Conservation (phyloP, 2,888 invertebrate species). For the Cerceris rybyensis region DNA sequence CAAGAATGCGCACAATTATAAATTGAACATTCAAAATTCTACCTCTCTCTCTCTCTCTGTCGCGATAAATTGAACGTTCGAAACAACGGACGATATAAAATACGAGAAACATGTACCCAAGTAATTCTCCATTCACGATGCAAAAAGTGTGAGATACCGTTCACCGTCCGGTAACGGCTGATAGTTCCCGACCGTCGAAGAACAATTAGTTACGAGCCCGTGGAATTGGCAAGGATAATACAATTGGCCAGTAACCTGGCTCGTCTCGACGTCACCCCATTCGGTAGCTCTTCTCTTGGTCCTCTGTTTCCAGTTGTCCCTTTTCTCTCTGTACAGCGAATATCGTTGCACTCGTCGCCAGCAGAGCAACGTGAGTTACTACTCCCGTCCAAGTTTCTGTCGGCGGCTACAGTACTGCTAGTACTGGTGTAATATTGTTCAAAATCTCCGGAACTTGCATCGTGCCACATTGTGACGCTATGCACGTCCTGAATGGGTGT, state of each 20-base stretch:
- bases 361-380: conserved; percentile 42
- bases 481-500: conserved; percentile 17
- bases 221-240: conserved; percentile 61
- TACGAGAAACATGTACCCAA: not conserved
- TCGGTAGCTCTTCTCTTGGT: conserved; percentile 7
- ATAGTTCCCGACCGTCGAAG: conserved; percentile 46
- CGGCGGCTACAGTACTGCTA: conserved; percentile 23
- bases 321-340: conserved; percentile 17
- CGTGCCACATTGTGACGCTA: conserved; percentile 19
- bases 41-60: not conserved
- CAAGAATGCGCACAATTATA: too few relatives aligned
- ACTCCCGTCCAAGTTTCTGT: conserved; percentile 55
- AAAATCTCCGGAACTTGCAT: conserved; percentile 54
- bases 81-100: not conserved
- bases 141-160: conserved; percentile 29
- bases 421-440: conserved; percentile 50
- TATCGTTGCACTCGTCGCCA: conserved; percentile 26
- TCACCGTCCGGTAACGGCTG: conserved; percentile 35
- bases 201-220: conserved; percentile 60
- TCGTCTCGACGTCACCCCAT: conserved; percentile 38
- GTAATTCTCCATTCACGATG: not conserved
- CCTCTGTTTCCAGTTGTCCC: conserved; percentile 3
- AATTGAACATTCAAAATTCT: too few relatives aligned
- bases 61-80: not conserved
- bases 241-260: conserved; percentile 53